A percentile compares a stretch with the other conserved stretches of the same genome.
Evolutionary conservation across 1,140 invertebrate species (phyloP).

Genomic region (Drosophila gunungcola): DNA sequence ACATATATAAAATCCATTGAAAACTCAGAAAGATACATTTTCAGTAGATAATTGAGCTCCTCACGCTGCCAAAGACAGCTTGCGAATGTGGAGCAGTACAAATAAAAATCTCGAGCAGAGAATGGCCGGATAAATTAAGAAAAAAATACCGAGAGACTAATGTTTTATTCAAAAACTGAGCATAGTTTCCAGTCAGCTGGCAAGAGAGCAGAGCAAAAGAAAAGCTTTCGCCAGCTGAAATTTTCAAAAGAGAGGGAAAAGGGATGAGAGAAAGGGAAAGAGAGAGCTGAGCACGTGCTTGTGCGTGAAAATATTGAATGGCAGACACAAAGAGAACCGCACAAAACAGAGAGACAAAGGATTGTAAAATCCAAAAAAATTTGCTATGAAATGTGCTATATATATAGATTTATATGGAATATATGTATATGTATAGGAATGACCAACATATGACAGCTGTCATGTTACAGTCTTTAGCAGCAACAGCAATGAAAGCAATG

Average conservation of each 20-base stretch:
- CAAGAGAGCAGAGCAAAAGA: slow-evolving; percentile 2
- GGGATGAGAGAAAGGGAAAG: slow-evolving; percentile 1
- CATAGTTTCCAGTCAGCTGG: slow-evolving; percentile 64
- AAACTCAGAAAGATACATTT: background rate
- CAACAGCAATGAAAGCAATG: slow-evolving; percentile 65
- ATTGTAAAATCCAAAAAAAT: slow-evolving; percentile 38
- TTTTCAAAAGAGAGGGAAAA: slow-evolving; percentile 14
- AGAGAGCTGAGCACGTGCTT: slow-evolving; percentile 33
- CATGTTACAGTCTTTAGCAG: slow-evolving; percentile 72
- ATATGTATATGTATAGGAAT: slow-evolving; percentile 41
- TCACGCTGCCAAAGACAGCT: slow-evolving; percentile 50
- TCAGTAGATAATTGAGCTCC: slow-evolving; percentile 18
- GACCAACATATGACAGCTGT: slow-evolving; percentile 78
- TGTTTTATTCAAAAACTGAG: slow-evolving; percentile 38
- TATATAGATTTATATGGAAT: background rate
- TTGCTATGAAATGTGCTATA: slow-evolving; percentile 49
- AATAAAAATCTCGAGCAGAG: slow-evolving; percentile 41
- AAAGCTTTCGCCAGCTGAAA: slow-evolving; percentile 6
- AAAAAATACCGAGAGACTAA: slow-evolving; percentile 13
- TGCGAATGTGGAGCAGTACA: slow-evolving; percentile 62
- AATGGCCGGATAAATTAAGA: slow-evolving; percentile 33
- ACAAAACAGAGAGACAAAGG: slow-evolving; percentile 43
- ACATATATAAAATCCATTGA: slow-evolving; percentile 1
- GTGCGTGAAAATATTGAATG: slow-evolving; percentile 26
- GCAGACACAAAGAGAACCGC: slow-evolving; percentile 30